Evolutionary conservation across 2,113 vertebrate species (phyloP).

Genomic region (Paramisgurnus dabryanus): DNA sequence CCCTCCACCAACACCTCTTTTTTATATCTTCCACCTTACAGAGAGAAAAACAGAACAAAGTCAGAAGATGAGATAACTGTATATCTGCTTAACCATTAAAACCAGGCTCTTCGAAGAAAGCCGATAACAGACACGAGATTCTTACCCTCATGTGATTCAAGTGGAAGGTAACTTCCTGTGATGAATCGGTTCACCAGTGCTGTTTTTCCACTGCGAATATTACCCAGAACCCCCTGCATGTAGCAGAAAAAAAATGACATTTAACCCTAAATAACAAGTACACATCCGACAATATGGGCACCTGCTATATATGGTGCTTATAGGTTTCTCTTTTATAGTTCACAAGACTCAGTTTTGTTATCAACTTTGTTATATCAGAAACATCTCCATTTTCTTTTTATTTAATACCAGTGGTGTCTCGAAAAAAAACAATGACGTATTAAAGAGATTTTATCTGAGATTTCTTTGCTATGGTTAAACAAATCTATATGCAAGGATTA

Average conservation of each 20-base stretch:
- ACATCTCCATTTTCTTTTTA: too few relatives aligned
- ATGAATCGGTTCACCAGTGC: constrained; percentile 92
- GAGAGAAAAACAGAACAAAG: background rate
- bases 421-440: too few relatives aligned
- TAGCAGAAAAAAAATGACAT: constrained; percentile 39
- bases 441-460: too few relatives aligned
- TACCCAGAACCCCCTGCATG: constrained; percentile 87
- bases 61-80: background rate
- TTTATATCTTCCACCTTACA: constrained; percentile 88
- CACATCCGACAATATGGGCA: background rate
- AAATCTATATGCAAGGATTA: too few relatives aligned
- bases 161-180: constrained; percentile 85
- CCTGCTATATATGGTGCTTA: background rate
- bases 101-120: background rate
- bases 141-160: constrained; percentile 87
- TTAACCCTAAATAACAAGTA: background rate
- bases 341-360: too few relatives aligned
- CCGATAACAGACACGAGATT: background rate
- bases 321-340: too few relatives aligned
- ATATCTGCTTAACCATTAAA: background rate
- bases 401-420: too few relatives aligned
- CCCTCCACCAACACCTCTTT: constrained; percentile 91
- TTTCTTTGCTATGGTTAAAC: too few relatives aligned
- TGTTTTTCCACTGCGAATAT: constrained; percentile 85
- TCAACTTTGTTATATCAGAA: too few relatives aligned